Evolutionary conservation across 2,888 invertebrate species (phyloP).

Genomic region (Yponomeuta evonymella): DNA sequence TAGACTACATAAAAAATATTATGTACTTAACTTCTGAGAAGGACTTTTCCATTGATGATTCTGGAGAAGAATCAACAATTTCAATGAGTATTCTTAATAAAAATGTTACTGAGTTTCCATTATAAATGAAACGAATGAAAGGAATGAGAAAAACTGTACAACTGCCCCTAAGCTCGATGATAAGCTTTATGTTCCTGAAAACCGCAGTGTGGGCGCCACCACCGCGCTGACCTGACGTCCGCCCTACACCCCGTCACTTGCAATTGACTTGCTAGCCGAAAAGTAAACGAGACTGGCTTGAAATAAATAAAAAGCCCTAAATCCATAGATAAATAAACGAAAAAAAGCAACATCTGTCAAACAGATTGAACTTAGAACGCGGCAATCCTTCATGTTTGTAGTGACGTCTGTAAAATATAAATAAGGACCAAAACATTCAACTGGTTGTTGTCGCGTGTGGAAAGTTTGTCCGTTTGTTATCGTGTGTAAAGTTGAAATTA

Average conservation of each 20-base stretch:
- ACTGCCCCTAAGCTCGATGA: neutral
- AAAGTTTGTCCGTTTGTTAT: conserved; percentile 2
- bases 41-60: too few species aligned
- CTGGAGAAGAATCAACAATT: too few species aligned
- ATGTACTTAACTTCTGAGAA: neutral
- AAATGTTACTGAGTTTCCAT: too few species aligned
- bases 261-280: neutral
- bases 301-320: neutral
- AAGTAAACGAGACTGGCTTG: neutral
- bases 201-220: conserved; percentile 11
- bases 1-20: too few species aligned
- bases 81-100: too few species aligned
- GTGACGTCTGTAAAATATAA: neutral
- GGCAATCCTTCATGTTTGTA: neutral
- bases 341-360: neutral
- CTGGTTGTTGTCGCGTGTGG: conserved; percentile 6
- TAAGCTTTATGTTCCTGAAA: neutral
- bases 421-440: conserved; percentile 6
- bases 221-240: conserved; percentile 14
- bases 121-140: neutral
- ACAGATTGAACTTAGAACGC: neutral
- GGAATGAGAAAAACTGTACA: neutral
- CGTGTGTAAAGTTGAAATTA: neutral
- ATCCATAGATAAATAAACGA: neutral
- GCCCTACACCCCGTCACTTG: conserved; percentile 1